Percentiles rank a stretch among this genome's conserved stretches.
Conservation (phyloP, 1,140 invertebrate genomes). For the Solenopsis fugax region DNA sequence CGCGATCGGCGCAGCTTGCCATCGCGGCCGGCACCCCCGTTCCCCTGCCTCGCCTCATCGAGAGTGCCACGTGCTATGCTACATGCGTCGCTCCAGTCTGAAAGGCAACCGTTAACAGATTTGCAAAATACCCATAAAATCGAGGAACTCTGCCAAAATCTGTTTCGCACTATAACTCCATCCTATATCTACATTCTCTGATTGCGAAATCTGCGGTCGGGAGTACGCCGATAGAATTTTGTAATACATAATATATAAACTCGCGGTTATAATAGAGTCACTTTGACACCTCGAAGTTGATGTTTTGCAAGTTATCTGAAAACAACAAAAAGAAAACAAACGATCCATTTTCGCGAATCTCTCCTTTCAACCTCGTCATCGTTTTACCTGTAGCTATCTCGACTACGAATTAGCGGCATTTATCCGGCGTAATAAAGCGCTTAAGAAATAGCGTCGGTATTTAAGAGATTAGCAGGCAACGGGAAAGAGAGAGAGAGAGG, state of each 20-base stretch:
- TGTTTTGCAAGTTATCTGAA: neutral
- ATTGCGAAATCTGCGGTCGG: neutral
- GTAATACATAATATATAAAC: neutral
- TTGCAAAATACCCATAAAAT: slow-evolving; percentile 37
- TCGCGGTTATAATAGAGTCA: neutral
- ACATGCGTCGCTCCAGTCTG: slow-evolving; percentile 13
- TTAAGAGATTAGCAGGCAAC: slow-evolving; percentile 17
- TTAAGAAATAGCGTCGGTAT: slow-evolving; percentile 38
- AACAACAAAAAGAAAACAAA: neutral
- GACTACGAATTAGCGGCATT: neutral
- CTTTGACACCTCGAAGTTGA: neutral
- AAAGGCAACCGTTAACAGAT: slow-evolving; percentile 45
- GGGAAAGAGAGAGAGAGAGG: neutral
- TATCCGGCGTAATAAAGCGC: slow-evolving; percentile 15
- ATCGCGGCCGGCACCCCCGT: neutral
- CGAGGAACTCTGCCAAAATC: slow-evolving; percentile 37
- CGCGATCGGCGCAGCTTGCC: slow-evolving; percentile 44
- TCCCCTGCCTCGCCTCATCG: neutral
- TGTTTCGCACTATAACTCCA: neutral
- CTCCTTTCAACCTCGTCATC: neutral
- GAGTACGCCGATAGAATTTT: neutral
- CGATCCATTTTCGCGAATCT: neutral
- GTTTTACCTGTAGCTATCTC: neutral
- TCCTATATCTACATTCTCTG: neutral
- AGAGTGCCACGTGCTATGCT: neutral